A percentile compares a stretch with the other conserved stretches of the same genome.
These are phyloP conservation scores for Macrotus californicus DNA, from an alignment of 2,113 vertebrate species.

Conservation along the genomic window DNA sequence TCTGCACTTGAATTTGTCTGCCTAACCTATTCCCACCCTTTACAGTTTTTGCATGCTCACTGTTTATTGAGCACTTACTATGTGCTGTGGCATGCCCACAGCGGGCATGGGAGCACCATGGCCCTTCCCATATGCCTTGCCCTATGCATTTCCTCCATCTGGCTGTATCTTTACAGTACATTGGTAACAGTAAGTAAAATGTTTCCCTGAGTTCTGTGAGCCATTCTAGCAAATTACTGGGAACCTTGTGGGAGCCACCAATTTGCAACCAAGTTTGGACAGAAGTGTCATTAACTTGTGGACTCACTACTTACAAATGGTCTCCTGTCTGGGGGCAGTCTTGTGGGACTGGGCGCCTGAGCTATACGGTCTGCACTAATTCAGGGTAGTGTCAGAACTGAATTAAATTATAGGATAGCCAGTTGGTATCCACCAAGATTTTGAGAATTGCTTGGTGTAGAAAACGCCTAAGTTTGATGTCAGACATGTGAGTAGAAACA, in stretches of 20 bases:
- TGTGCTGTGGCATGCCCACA: background rate
- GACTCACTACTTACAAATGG: background rate
- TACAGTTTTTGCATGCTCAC: background rate
- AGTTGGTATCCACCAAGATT: background rate
- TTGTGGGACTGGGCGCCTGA: background rate
- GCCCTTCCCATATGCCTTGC: background rate
- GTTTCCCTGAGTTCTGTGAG: background rate
- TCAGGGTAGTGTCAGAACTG: background rate
- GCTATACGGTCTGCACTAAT: background rate
- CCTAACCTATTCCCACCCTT: background rate
- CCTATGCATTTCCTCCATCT: background rate
- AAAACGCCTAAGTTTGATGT: background rate
- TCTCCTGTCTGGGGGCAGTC: background rate
- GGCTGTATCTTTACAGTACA: background rate
- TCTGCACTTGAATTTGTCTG: background rate
- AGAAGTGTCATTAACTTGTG: background rate
- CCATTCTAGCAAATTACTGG: background rate
- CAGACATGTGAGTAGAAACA: background rate
- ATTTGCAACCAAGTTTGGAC: background rate
- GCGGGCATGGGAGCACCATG: accelerated
- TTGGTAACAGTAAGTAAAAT: background rate
- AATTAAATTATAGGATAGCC: background rate
- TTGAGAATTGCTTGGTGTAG: background rate
- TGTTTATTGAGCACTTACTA: background rate
- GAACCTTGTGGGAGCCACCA: background rate